Evolutionary conservation across 2,113 vertebrate genomes (phyloP).

Genomic region (Mesocricetus auratus): DNA sequence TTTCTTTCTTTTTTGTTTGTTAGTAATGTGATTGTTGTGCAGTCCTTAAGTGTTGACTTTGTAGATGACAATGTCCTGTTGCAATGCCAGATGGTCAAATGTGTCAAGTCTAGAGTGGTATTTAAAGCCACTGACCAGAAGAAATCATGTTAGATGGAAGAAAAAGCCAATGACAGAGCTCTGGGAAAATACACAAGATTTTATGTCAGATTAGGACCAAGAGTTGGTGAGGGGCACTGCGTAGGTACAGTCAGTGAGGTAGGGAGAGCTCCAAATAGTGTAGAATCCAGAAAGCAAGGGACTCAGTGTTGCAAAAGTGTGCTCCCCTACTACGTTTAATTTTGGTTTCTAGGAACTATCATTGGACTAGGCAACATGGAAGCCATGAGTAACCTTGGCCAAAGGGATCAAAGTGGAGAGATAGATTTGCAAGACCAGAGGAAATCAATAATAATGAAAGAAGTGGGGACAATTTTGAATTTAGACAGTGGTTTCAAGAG

Average conservation of each 20-base stretch:
- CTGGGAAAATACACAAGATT: background rate
- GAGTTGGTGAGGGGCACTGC: background rate
- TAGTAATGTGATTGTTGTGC: background rate
- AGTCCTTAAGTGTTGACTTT: background rate
- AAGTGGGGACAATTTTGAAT: background rate
- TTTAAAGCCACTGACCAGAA: background rate
- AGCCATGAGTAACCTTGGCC: background rate
- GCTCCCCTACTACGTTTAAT: background rate
- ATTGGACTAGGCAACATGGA: background rate
- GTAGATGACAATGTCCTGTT: background rate
- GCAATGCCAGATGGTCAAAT: background rate
- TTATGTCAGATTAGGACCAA: background rate
- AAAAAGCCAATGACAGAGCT: background rate
- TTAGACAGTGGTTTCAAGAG: background rate
- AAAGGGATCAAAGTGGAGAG: background rate
- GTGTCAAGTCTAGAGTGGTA: background rate
- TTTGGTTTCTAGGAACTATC: background rate
- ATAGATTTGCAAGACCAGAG: background rate
- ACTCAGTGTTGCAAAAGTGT: background rate
- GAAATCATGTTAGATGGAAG: conserved; percentile 44
- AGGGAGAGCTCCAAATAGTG: background rate
- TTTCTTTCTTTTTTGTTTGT: background rate
- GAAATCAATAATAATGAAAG: background rate
- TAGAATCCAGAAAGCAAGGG: background rate
- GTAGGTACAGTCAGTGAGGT: background rate